Evolutionary conservation across 1,140 invertebrate species (phyloP).

Genomic region (Drosophila punjabiensis): DNA sequence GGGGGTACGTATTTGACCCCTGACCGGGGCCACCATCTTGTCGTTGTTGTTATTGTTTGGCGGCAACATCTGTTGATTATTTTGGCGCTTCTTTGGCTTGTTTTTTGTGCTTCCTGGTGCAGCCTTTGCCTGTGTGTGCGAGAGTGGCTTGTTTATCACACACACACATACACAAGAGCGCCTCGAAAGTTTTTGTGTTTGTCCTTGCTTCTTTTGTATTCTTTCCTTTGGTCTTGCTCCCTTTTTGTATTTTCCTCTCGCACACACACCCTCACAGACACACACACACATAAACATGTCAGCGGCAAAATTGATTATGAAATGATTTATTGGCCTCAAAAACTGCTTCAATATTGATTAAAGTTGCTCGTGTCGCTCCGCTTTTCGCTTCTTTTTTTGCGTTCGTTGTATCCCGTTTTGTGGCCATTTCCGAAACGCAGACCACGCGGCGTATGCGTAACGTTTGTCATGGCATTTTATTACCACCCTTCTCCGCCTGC

Average conservation of each 20-base stretch:
- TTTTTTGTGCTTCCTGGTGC: constrained; percentile 56
- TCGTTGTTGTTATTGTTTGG: constrained; percentile 53
- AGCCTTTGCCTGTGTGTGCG: constrained; percentile 18
- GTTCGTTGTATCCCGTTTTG: constrained; percentile 20
- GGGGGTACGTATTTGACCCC: constrained; percentile 30
- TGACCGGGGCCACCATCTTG: constrained; percentile 20
- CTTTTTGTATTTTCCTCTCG: constrained; percentile 42
- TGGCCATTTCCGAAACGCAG: constrained; percentile 48
- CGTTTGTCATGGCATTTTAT: constrained; percentile 61
- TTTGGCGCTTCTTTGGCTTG: constrained; percentile 63
- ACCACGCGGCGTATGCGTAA: constrained; percentile 56
- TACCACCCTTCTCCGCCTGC: constrained; percentile 10
- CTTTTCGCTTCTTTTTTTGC: background rate
- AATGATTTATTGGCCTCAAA: constrained; percentile 83
- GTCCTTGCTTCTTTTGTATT: constrained; percentile 37
- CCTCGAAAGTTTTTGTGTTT: constrained; percentile 69
- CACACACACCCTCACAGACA: constrained; percentile 3
- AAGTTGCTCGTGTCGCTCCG: constrained; percentile 56
- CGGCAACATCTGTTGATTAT: constrained; percentile 82
- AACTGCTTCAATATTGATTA: constrained; percentile 84
- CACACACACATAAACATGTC: constrained; percentile 54
- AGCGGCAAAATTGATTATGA: constrained; percentile 81
- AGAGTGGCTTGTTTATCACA: constrained; percentile 46
- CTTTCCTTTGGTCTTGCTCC: constrained; percentile 18
- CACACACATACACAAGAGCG: constrained; percentile 38